A percentile compares a stretch with the other conserved stretches of the same genome.
phyloP scores from a whole-genome alignment of 2,888 invertebrate genomes.

The Thymelicus lineola region DNA sequence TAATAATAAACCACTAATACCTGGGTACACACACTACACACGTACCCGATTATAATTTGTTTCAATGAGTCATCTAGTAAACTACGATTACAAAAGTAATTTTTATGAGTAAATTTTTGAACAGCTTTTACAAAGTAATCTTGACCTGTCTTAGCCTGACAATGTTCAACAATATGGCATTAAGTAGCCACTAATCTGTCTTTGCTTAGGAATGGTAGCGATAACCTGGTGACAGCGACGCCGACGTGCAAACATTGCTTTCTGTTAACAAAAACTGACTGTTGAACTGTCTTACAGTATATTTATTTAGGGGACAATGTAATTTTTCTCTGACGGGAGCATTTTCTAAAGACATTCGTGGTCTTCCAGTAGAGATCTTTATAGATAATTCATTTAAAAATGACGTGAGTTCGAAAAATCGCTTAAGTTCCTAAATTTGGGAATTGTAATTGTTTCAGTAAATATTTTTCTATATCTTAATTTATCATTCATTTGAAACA shows the following conservation, averaged over 20 bases:
- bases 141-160: neutral
- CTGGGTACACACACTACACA: too few relatives aligned
- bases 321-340: too few relatives aligned
- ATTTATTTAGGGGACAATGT: slow-evolving; percentile 10
- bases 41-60: too few relatives aligned
- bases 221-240: slow-evolving; percentile 31
- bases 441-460: too few relatives aligned
- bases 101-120: neutral
- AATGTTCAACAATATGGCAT: neutral
- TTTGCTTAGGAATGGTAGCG: slow-evolving; percentile 29
- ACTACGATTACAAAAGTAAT: neutral
- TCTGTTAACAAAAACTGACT: slow-evolving; percentile 25
- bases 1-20: too few relatives aligned
- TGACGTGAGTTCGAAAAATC: too few relatives aligned
- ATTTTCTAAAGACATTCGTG: too few relatives aligned
- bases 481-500: too few relatives aligned
- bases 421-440: too few relatives aligned
- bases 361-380: too few relatives aligned
- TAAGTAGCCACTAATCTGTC: slow-evolving; percentile 31
- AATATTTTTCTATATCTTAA: too few relatives aligned
- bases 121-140: slow-evolving; percentile 6
- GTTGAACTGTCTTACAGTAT: slow-evolving; percentile 13
- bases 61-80: neutral
- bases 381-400: too few relatives aligned
- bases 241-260: slow-evolving; percentile 28